Evolutionary conservation across 2,888 invertebrate genomes (phyloP).

Genomic region (Dicranocentrus wangi): DNA sequence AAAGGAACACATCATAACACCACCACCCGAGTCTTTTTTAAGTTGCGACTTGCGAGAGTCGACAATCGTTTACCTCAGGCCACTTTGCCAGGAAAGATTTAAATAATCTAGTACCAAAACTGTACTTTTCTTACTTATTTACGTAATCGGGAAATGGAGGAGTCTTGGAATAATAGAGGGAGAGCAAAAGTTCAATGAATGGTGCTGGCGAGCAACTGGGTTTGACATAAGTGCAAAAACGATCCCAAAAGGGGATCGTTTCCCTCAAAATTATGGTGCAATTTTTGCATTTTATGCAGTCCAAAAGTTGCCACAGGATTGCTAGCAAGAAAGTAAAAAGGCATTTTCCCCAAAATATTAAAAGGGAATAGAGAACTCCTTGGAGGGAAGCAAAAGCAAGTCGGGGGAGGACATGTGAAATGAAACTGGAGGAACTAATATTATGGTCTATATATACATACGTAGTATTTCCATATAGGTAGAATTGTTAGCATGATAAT

Average conservation of each 20-base stretch:
- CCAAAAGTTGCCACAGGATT: not conserved
- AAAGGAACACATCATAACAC: no score
- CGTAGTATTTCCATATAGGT: no score
- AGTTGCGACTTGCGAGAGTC: no score
- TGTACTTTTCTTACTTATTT: no score
- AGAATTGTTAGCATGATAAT: no score
- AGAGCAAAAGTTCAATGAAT: not conserved
- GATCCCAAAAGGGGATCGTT: slow-evolving; percentile 22
- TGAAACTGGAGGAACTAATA: no score
- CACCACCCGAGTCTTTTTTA: not conserved
- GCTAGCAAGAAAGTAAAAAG: not conserved
- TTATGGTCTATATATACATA: no score
- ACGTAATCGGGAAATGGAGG: no score
- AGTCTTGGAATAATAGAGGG: not conserved
- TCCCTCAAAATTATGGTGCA: slow-evolving; percentile 29
- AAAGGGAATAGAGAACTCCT: not conserved
- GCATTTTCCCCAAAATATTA: slow-evolving; percentile 13
- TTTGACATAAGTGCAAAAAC: slow-evolving; percentile 39
- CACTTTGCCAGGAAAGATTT: slow-evolving; percentile 37
- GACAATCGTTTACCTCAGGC: slow-evolving; percentile 15
- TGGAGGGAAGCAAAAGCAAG: no score
- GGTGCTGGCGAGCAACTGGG: not conserved
- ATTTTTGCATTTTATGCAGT: slow-evolving; percentile 43
- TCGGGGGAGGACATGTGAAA: no score
- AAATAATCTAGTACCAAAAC: slow-evolving; percentile 16